phyloP scores from a whole-genome alignment of 2,888 invertebrate genomes.

The Chesias legatella region DNA sequence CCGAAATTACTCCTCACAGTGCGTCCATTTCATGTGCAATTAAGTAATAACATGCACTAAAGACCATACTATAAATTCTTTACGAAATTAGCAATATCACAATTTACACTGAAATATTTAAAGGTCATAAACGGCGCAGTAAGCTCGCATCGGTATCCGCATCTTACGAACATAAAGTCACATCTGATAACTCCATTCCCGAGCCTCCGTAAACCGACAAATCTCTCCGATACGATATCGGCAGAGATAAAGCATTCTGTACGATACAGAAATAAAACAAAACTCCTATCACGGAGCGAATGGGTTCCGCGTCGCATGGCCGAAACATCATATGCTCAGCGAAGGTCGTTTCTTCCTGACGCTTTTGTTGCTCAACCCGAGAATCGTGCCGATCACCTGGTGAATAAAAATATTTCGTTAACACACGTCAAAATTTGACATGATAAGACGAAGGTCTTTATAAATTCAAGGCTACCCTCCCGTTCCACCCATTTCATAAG shows the following conservation, averaged over 20 bases:
- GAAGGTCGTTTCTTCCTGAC: conserved; percentile 89
- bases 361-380: conserved; percentile 88
- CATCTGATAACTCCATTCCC: conserved; percentile 36
- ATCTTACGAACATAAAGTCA: conserved; percentile 34
- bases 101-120: conserved; percentile 23
- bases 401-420: conserved; percentile 23
- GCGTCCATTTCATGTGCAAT: conserved; percentile 11
- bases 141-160: conserved; percentile 31
- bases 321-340: conserved; percentile 84
- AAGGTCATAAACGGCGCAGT: conserved; percentile 21
- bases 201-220: conserved; percentile 41
- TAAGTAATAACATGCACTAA: conserved; percentile 17
- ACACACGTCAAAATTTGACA: conserved; percentile 10
- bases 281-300: conserved; percentile 71
- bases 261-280: conserved; percentile 57
- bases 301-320: conserved; percentile 39
- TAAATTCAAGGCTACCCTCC: not conserved
- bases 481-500: no score
- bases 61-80: conserved; percentile 10
- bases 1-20: conserved; percentile 13
- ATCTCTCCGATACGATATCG: conserved; percentile 46
- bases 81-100: conserved; percentile 17
- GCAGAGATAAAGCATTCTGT: conserved; percentile 53
- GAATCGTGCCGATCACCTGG: conserved; percentile 86
- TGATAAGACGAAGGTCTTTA: not conserved